phyloP scores from a whole-genome alignment of 2,888 invertebrate species.

The Pollenia amentaria region DNA sequence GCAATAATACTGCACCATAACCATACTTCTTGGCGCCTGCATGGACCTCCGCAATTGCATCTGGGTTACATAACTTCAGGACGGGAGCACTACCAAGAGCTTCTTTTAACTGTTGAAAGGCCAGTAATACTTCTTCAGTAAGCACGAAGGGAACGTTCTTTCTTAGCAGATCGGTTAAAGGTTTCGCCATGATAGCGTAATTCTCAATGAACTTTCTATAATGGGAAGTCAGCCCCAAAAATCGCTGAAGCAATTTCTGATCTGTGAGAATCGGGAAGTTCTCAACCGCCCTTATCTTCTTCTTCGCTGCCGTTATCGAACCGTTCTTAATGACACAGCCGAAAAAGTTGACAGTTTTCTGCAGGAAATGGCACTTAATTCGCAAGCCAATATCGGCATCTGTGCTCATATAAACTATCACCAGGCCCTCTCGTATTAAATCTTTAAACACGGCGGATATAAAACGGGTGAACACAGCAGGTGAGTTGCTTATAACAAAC shows the following conservation, averaged over 20 bases:
- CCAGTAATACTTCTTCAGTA: conserved; percentile 43
- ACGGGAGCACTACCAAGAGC: conserved; percentile 71
- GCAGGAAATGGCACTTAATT: conserved; percentile 66
- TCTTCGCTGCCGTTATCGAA: conserved; percentile 59
- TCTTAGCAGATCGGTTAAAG: conserved; percentile 77
- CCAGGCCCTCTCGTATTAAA: conserved; percentile 20
- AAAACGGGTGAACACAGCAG: conserved; percentile 30
- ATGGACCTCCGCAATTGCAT: conserved; percentile 74
- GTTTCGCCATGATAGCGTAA: conserved; percentile 78
- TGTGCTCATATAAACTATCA: conserved; percentile 27
- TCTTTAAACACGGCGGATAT: conserved; percentile 16
- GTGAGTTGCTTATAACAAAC: conserved; percentile 59
- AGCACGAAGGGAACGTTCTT: conserved; percentile 64
- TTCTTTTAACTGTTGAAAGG: conserved; percentile 64
- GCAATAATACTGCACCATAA: conserved; percentile 67
- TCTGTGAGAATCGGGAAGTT: conserved; percentile 59
- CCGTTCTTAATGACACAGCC: conserved; percentile 64
- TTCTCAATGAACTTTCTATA: conserved; percentile 57
- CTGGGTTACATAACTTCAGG: conserved; percentile 58
- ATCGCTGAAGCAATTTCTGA: conserved; percentile 62
- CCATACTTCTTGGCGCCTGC: conserved; percentile 74
- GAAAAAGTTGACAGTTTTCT: conserved; percentile 41
- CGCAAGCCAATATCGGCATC: conserved; percentile 49
- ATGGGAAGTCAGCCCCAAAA: conserved; percentile 70
- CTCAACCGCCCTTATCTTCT: conserved; percentile 58